A percentile compares a stretch with the other conserved stretches of the same genome.
Evolutionary conservation across 2,888 invertebrate genomes (phyloP).

Genomic region (Andrena hattorfiana): DNA sequence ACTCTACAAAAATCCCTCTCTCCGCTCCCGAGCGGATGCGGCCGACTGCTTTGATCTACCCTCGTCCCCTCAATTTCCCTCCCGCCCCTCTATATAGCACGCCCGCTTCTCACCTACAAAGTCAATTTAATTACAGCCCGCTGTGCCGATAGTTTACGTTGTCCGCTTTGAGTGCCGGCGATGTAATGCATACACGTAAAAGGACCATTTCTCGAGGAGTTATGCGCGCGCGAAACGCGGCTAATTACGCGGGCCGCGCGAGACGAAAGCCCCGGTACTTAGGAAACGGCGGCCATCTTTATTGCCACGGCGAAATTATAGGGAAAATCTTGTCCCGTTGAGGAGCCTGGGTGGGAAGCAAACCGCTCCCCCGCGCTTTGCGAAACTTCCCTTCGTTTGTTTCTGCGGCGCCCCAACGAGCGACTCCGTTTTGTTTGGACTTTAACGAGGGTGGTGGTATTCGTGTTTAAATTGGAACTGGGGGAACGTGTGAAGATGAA

Average conservation of each 20-base stretch:
- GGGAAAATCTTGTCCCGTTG: conserved; percentile 6
- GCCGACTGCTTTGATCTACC: conserved; percentile 50
- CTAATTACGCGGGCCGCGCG: conserved; percentile 37
- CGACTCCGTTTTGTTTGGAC: not conserved
- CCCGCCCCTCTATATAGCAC: conserved; percentile 12
- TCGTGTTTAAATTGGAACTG: too few relatives aligned
- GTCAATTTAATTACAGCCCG: conserved; percentile 49
- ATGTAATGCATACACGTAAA: conserved; percentile 36
- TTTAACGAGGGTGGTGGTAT: not conserved
- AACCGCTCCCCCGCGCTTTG: not conserved
- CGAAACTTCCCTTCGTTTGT: not conserved
- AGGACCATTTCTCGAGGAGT: conserved; percentile 38
- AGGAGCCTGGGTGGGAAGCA: not conserved
- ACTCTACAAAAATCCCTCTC: conserved; percentile 27
- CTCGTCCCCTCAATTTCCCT: too few relatives aligned
- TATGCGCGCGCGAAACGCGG: conserved; percentile 15
- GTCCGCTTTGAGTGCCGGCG: conserved; percentile 36
- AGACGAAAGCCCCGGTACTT: not conserved
- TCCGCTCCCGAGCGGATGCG: not conserved
- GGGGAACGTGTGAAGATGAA: too few relatives aligned
- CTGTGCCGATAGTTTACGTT: conserved; percentile 42
- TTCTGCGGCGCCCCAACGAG: not conserved
- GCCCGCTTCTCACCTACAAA: conserved; percentile 36
- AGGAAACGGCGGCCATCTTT: conserved; percentile 10
- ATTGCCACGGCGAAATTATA: conserved; percentile 7